phyloP scores from a whole-genome alignment of 2,113 vertebrate genomes.

The Barnardius zonarius region DNA sequence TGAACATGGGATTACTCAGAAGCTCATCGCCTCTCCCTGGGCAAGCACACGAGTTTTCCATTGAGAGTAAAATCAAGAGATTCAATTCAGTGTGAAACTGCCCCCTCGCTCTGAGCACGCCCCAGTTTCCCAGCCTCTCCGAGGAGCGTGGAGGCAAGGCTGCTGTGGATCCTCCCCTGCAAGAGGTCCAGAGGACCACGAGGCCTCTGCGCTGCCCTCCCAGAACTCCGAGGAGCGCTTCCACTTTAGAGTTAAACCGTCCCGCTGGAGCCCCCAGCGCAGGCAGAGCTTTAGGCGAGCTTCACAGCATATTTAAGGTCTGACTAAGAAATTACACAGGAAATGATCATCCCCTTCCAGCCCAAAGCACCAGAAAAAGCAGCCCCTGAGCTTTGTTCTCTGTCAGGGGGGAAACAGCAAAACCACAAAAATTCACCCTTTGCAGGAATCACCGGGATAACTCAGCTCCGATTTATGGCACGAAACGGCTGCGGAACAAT shows the following conservation, averaged over 20 bases:
- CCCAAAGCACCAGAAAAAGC: conserved; percentile 41
- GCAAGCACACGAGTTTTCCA: not conserved
- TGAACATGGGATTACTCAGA: rapidly evolving
- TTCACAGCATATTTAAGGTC: conserved; percentile 55
- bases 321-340: conserved; percentile 66
- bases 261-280: not conserved
- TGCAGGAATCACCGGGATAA: not conserved
- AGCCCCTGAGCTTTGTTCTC: conserved; percentile 53
- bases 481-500: not conserved
- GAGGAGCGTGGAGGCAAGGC: not conserved
- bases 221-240: not conserved
- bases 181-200: not conserved
- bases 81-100: conserved; percentile 6
- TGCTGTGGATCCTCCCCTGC: not conserved
- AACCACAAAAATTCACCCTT: conserved; percentile 58
- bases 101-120: rapidly evolving
- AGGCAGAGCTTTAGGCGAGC: conserved; percentile 30
- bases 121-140: not conserved
- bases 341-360: conserved; percentile 56
- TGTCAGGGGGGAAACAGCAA: conserved; percentile 34
- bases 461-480: not conserved
- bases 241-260: not conserved
- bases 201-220: not conserved
- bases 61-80: not conserved
- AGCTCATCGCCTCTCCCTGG: not conserved